These are phyloP conservation scores for Lutjanus argentimaculatus DNA, from an alignment of 2,797 vertebrate genomes.

Conservation along the genomic window DNA sequence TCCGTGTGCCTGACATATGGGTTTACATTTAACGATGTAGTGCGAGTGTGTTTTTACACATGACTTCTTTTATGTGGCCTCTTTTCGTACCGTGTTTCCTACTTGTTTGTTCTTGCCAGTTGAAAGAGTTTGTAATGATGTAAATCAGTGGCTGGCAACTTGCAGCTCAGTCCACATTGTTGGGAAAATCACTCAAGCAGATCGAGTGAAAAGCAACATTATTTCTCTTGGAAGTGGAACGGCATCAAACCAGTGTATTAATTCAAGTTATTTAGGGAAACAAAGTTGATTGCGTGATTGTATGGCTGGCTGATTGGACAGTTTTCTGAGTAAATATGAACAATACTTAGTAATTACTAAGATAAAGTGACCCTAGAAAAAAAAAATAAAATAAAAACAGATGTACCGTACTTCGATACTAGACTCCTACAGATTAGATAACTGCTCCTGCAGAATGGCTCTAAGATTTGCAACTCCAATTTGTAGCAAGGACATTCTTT, in stretches of 20 bases:
- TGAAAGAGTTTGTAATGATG: not conserved
- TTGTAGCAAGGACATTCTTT: constrained; percentile 21
- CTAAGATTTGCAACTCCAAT: not conserved
- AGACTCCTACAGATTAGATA: not conserved
- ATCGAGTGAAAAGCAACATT: not conserved
- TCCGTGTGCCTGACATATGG: constrained; percentile 5
- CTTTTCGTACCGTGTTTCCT: not conserved
- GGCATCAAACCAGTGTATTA: not conserved
- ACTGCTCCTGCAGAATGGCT: not conserved
- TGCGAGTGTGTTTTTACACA: not conserved
- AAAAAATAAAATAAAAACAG: not conserved
- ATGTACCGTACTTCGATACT: not conserved
- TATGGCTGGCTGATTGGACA: not conserved
- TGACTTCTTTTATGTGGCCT: not conserved
- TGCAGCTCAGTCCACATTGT: not conserved
- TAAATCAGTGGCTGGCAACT: not conserved
- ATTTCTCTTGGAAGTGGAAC: not conserved
- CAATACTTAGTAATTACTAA: no score
- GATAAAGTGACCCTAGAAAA: no score
- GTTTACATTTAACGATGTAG: constrained; percentile 8
- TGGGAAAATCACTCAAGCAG: not conserved
- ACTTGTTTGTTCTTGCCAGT: constrained; percentile 15
- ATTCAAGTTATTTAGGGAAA: constrained; percentile 3
- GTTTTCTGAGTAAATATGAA: not conserved
- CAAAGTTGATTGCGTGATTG: not conserved